Evolutionary conservation across 2,113 vertebrate genomes (phyloP), one percentile per base, ranked within the genome.

Genomic region (Talpa occidentalis): DNA sequence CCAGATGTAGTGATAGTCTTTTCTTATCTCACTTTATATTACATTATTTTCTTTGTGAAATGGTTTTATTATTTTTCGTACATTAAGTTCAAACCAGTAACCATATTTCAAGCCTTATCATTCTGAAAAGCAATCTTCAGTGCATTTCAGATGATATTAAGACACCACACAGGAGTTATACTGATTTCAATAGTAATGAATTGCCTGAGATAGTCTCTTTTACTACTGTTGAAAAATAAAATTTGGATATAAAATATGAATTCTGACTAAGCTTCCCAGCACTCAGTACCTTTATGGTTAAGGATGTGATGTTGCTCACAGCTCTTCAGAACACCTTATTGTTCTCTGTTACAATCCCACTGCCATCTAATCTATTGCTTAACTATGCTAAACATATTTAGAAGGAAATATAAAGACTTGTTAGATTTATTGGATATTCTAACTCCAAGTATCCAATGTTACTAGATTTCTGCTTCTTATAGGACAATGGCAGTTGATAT

Each of bases 11-110:
- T 79, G 94, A 95, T 82, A 62, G 56, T 85, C n/a, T 83, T 74
- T 91, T 35, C 59, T 96, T 93, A 83, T 89, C 74, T 89, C 52
- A 62, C 28, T 74, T 69, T 82, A 76, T 14, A 19, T 73, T 94
- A 90, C 40, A 86, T 77, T 92, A 92, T 95, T 95, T 94, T 93
- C 81, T 35, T 86, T 86, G 60, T 86, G 26, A 93, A 87, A 87
- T 67, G 28, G 14, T 80, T 97, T 94, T 89, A 93, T 95, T 91
- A 92, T 91, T 88, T 76, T 74, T 85, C 2, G 2, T 44, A 80
- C 54, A 76, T 95, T 95, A 82, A 80, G 17, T 95, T 89, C 26
- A 11, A 89, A 62, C 24, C 24, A 87, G 64, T 44, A 74, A 62
- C 22, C 14, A 19, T 87, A 91, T 97, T 94, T 94, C 59, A 96